Conservation (phyloP, 1,140 invertebrate genomes). For the Platyura marginata region DNA sequence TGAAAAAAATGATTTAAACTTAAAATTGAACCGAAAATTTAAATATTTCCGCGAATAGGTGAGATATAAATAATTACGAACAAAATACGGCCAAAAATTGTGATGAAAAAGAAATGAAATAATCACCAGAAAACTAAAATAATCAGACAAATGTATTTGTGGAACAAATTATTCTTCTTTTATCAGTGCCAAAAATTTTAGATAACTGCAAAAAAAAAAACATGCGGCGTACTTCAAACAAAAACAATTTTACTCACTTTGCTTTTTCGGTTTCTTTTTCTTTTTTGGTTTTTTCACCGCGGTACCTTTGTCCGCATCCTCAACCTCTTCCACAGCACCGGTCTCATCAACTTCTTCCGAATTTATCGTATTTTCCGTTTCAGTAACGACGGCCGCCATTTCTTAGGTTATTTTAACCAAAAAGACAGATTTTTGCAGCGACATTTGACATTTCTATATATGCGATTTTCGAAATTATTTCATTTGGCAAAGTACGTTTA, state of each 20-base stretch:
- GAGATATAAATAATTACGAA: background rate
- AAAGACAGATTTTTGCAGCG: too few relatives aligned
- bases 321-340: constrained; percentile 5
- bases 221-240: background rate
- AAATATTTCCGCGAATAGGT: background rate
- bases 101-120: background rate
- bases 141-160: too few relatives aligned
- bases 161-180: background rate
- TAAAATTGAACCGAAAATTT: background rate
- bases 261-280: constrained; percentile 1
- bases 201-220: background rate
- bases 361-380: background rate
- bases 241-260: background rate
- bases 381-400: background rate
- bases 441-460: too few relatives aligned
- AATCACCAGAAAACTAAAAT: too few relatives aligned
- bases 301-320: constrained; percentile 7
- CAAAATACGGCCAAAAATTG: background rate
- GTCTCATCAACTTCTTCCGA: background rate
- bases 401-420: background rate
- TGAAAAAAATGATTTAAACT: background rate
- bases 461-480: too few relatives aligned
- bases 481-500: too few relatives aligned
- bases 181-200: background rate
- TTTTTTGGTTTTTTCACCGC: background rate